Conservation (phyloP, 2,797 vertebrate species). For the Anomalospiza imberbis region DNA sequence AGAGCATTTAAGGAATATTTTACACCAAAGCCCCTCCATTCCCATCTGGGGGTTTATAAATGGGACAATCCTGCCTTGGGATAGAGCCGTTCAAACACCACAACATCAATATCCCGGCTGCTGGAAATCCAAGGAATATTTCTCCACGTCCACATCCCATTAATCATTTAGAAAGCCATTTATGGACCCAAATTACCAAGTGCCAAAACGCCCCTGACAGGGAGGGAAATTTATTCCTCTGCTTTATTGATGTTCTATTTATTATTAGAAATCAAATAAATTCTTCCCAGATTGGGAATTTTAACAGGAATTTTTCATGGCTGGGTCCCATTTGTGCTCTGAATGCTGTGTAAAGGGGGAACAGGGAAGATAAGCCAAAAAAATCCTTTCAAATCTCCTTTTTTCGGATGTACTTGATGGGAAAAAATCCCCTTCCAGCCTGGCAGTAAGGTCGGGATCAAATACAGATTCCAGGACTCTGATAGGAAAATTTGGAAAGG, state of each 20-base stretch:
- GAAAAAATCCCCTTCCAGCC: not conserved
- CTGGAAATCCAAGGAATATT: slow-evolving; percentile 52
- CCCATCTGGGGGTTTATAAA: slow-evolving; percentile 37
- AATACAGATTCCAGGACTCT: not conserved
- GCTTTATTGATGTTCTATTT: slow-evolving; percentile 20
- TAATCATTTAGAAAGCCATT: slow-evolving; percentile 56
- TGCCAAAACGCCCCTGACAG: slow-evolving; percentile 40
- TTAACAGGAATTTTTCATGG: not conserved
- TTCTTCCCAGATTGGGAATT: slow-evolving; percentile 39
- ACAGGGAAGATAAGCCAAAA: not conserved
- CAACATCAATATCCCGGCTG: slow-evolving; percentile 38
- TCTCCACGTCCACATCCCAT: slow-evolving; percentile 45
- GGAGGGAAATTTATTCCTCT: not conserved
- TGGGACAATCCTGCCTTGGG: not conserved
- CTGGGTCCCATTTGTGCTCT: not conserved
- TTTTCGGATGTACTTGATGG: not conserved
- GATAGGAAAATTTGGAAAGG: slow-evolving; percentile 33
- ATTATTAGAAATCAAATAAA: slow-evolving; percentile 36
- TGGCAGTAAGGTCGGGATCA: not conserved
- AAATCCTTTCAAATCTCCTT: not conserved
- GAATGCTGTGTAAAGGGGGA: not conserved
- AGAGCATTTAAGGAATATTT: slow-evolving; percentile 28
- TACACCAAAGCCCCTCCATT: slow-evolving; percentile 49
- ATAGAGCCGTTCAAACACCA: not conserved
- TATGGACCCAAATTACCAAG: slow-evolving; percentile 59